phyloP scores from a whole-genome alignment of 2,797 vertebrate species.

The Ispidina lecontei region DNA sequence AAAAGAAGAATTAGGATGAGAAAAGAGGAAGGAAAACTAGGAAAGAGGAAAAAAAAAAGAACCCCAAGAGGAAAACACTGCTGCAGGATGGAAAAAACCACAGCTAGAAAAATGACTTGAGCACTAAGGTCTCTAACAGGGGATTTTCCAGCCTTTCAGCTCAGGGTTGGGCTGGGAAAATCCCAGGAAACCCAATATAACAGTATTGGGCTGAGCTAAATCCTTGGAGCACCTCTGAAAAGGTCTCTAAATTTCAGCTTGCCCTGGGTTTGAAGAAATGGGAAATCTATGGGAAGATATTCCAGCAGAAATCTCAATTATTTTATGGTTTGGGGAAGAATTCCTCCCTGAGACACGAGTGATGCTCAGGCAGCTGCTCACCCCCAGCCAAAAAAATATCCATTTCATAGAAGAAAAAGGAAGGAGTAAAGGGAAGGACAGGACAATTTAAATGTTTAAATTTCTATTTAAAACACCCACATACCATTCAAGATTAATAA shows the following conservation, averaged over 20 bases:
- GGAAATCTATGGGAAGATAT: not conserved
- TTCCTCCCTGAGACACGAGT: not conserved
- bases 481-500: not conserved
- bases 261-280: not conserved
- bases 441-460: not conserved
- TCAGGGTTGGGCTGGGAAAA: not conserved
- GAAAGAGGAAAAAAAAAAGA: not conserved
- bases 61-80: not conserved
- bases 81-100: not conserved
- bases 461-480: not conserved
- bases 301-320: not conserved
- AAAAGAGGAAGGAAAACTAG: not conserved
- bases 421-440: not conserved
- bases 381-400: not conserved
- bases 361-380: not conserved
- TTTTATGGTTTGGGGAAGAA: not conserved
- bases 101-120: not conserved
- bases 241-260: not conserved
- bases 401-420: not conserved
- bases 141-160: not conserved
- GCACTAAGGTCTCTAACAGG: fast-evolving
- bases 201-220: not conserved
- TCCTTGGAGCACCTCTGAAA: not conserved
- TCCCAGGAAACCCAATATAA: not conserved
- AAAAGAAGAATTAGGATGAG: not conserved